A percentile compares a stretch with the other conserved stretches of the same genome.
Conservation (phyloP, 2,797 vertebrate species). For the Bradypodion ventrale region DNA sequence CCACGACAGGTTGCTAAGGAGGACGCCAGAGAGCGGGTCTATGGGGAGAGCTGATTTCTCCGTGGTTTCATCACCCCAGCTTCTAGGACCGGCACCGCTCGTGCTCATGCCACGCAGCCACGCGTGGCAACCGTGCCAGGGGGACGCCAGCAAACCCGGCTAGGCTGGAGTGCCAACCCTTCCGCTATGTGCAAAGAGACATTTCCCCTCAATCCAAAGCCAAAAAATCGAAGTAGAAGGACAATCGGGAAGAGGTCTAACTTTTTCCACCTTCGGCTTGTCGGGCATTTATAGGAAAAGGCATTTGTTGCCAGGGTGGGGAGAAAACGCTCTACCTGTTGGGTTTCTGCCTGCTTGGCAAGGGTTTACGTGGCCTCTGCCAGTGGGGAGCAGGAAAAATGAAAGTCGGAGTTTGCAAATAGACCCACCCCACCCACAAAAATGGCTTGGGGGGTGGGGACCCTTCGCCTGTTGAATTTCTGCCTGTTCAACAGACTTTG, state of each 20-base stretch:
- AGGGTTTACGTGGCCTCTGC: too few species aligned
- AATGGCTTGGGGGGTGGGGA: too few species aligned
- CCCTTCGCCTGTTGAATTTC: too few species aligned
- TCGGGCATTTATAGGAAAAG: background rate
- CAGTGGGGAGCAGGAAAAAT: too few species aligned
- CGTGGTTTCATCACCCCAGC: slow-evolving; percentile 28
- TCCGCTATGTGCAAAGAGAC: background rate
- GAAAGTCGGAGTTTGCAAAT: too few species aligned
- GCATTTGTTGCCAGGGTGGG: too few species aligned
- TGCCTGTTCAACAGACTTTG: too few species aligned
- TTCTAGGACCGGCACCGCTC: background rate
- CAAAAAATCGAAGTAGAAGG: too few species aligned
- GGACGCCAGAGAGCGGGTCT: slow-evolving; percentile 10
- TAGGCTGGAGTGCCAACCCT: background rate
- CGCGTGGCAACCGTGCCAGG: background rate
- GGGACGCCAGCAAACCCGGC: background rate
- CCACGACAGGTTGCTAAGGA: slow-evolving; percentile 31
- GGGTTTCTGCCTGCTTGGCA: too few species aligned
- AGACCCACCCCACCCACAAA: too few species aligned
- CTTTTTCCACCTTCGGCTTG: too few species aligned
- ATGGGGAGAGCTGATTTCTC: slow-evolving; percentile 24
- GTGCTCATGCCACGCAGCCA: background rate
- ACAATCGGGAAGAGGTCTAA: too few species aligned
- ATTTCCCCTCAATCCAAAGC: background rate
- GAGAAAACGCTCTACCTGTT: background rate